Conservation (phyloP, 2,888 invertebrate species). For the Syrphus vitripennis region DNA sequence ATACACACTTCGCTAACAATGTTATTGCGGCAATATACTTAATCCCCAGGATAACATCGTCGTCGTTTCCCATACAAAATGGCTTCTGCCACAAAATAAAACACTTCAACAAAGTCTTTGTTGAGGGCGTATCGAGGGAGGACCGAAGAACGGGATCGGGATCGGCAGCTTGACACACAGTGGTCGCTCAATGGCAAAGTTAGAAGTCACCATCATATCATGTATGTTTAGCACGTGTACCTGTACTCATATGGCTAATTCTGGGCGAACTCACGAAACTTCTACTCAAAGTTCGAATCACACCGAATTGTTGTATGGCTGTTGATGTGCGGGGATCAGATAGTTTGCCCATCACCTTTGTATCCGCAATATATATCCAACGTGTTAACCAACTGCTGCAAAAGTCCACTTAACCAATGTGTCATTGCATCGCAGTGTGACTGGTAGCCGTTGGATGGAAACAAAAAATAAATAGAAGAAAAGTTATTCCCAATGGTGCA, state of each 20-base stretch:
- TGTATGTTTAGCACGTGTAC: conserved; percentile 10
- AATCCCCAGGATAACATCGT: conserved; percentile 62
- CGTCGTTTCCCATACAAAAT: conserved; percentile 31
- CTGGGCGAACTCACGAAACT: neutral
- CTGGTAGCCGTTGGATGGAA: neutral
- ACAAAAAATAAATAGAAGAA: conserved; percentile 21
- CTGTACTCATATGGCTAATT: conserved; percentile 19
- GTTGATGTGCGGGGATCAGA: neutral
- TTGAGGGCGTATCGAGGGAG: neutral
- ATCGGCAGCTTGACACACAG: conserved; percentile 17
- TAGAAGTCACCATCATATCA: conserved; percentile 22
- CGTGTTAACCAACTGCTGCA: conserved; percentile 2
- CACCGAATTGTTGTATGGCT: conserved; percentile 8
- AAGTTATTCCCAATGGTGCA: conserved; percentile 50
- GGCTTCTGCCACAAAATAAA: conserved; percentile 39
- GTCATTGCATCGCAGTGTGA: neutral
- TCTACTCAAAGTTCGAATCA: conserved; percentile 10
- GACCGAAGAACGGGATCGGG: neutral
- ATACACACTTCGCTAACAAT: conserved; percentile 44
- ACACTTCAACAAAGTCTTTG: conserved; percentile 18
- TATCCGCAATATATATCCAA: neutral
- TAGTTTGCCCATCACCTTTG: neutral
- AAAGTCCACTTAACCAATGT: conserved; percentile 16
- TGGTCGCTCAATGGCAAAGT: conserved; percentile 39
- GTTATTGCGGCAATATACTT: conserved; percentile 62